These are phyloP conservation scores for Zaprionus lachaisei DNA, from an alignment of 1,140 invertebrate species.

Conservation along the genomic window DNA sequence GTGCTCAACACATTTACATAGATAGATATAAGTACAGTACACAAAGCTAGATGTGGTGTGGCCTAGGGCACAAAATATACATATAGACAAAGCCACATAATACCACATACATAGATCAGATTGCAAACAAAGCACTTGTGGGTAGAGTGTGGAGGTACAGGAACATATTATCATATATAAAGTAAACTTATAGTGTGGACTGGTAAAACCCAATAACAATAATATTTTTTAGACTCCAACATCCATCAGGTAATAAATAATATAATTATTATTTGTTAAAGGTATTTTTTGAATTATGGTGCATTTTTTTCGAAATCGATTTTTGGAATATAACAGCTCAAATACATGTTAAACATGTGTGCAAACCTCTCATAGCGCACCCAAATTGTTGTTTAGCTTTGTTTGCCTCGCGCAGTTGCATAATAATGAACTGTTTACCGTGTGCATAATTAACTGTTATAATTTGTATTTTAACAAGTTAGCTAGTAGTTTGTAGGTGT, in stretches of 20 bases:
- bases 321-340: neutral
- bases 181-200: neutral
- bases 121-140: neutral
- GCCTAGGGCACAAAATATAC: neutral
- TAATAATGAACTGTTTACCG: constrained; percentile 22
- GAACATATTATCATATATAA: neutral
- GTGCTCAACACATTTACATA: constrained; percentile 34
- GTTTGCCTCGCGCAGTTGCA: constrained; percentile 3
- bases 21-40: constrained; percentile 19
- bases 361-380: neutral
- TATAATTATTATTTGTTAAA: neutral
- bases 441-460: constrained; percentile 56
- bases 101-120: constrained; percentile 11
- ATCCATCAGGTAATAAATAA: neutral
- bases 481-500: constrained; percentile 46
- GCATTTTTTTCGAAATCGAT: neutral
- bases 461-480: constrained; percentile 51
- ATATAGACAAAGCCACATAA: constrained; percentile 16
- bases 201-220: neutral
- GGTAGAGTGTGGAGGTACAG: constrained; percentile 3
- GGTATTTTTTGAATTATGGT: too few relatives aligned
- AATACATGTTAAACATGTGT: neutral
- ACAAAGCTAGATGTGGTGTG: constrained; percentile 10
- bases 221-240: neutral
- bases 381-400: neutral